Evolutionary conservation across 1,140 invertebrate genomes (phyloP), one percentile per base, ranked within the genome.

Genomic region (Micrasema longulum): DNA sequence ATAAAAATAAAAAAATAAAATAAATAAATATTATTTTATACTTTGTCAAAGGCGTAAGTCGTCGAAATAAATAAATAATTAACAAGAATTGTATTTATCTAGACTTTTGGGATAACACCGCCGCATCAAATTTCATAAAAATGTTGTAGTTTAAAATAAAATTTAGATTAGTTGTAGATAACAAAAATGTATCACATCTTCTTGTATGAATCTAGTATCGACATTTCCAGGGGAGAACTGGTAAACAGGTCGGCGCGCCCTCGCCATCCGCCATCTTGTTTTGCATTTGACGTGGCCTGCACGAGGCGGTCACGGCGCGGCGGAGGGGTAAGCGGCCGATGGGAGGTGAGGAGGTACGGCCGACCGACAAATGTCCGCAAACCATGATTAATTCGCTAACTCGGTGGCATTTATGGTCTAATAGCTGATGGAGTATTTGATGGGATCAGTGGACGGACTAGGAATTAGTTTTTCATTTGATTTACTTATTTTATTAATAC

Each of bases 371-470:
- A 60, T 60, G 55, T 60, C 55, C 55, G 60, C 60, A 63, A 31
- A 26, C 60, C 43, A 38, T 47, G 60, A 45, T 63, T 63, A 63
- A 63, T 63, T 63, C 60, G 26, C 60, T 63, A 63, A 63, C 41
- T 47, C 60, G 43, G 60, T 63, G 60, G 60, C 41, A 63, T 63
- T 63, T 63, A 63, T 63, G 43, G 60, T 45, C 22, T 38, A 20
- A 48, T 48, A 20, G 45, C 14, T 48, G 45, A 48, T 48, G 45
- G 20, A 14, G 45, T 16, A 20, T 60, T 60, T 36, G 55, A 9
- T 18, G 31, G 31, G 52, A 53, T n/a, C 12, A 20, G 31, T 2
- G 52, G 52, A 53, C 12, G 18, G 50, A 53, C 50, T 53, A 20
- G 50, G 12, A 7, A 31, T 31, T 4, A 31, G 2, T n/a, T n/a